phyloP scores from a whole-genome alignment of 1,140 invertebrate genomes.

The Eciton burchellii region DNA sequence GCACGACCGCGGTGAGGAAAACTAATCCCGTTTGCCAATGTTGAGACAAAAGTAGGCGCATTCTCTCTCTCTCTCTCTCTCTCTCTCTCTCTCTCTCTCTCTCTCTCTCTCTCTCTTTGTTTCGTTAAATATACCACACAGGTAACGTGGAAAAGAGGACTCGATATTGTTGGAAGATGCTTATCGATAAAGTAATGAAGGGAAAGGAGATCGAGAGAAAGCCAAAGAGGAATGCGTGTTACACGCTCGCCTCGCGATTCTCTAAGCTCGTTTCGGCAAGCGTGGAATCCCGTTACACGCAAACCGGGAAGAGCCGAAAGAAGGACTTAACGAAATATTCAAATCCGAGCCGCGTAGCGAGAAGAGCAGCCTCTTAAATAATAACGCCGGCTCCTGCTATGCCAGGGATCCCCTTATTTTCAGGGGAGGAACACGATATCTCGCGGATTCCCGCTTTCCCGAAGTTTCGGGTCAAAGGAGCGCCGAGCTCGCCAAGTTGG shows the following conservation, averaged over 20 bases:
- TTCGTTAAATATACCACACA: neutral
- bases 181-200: neutral
- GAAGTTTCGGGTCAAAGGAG: slow-evolving; percentile 59
- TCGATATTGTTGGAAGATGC: neutral
- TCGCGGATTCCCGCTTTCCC: slow-evolving; percentile 44
- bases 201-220: slow-evolving; percentile 17
- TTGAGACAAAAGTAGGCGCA: slow-evolving; percentile 8
- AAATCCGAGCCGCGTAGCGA: slow-evolving; percentile 47
- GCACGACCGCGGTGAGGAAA: neutral
- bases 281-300: slow-evolving; percentile 30
- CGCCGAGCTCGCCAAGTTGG: slow-evolving; percentile 51
- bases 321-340: slow-evolving; percentile 60
- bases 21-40: neutral
- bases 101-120: neutral
- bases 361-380: slow-evolving; percentile 57
- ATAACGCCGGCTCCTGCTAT: slow-evolving; percentile 51
- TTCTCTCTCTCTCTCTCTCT: no score
- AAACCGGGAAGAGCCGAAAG: slow-evolving; percentile 49
- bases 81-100: neutral
- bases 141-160: neutral
- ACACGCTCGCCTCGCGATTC: slow-evolving; percentile 43
- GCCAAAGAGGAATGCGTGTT: slow-evolving; percentile 37
- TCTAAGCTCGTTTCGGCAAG: slow-evolving; percentile 44
- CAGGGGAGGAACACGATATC: slow-evolving; percentile 42
- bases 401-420: slow-evolving; percentile 53